A percentile compares a stretch with the other conserved stretches of the same genome.
Conservation (phyloP, 2,113 vertebrate genomes). For the Epinephelus moara region DNA sequence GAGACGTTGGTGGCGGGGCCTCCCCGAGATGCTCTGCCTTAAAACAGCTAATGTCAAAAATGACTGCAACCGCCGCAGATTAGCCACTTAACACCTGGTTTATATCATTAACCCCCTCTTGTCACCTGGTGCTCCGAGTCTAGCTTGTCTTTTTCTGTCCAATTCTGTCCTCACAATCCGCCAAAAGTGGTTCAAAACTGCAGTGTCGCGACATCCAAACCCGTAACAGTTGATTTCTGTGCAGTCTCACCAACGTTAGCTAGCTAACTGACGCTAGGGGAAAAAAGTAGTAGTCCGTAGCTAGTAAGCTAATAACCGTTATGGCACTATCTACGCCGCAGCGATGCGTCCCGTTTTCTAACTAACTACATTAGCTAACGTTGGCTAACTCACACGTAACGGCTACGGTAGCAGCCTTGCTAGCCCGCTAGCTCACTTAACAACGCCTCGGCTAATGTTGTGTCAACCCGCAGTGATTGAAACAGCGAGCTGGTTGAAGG, state of each 20-base stretch:
- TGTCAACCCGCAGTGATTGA: slow-evolving; percentile 72
- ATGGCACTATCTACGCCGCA: slow-evolving; percentile 47
- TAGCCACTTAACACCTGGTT: slow-evolving; percentile 34
- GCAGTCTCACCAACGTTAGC: slow-evolving; percentile 9
- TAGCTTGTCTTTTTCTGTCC: slow-evolving; percentile 3
- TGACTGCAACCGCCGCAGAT: slow-evolving; percentile 31
- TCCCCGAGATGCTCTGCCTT: slow-evolving; percentile 57
- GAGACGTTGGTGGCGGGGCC: slow-evolving; percentile 46
- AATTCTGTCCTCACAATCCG: slow-evolving; percentile 37
- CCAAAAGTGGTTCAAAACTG: slow-evolving; percentile 43
- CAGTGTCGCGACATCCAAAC: slow-evolving; percentile 64
- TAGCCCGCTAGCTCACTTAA: slow-evolving; percentile 60
- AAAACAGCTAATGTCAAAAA: slow-evolving; percentile 41
- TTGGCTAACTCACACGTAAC: slow-evolving; percentile 35
- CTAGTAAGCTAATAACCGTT: slow-evolving; percentile 22
- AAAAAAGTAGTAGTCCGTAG: background rate
- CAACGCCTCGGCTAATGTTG: slow-evolving; percentile 61
- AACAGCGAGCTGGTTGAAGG: slow-evolving; percentile 59
- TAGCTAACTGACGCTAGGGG: background rate
- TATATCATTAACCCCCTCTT: slow-evolving; percentile 42
- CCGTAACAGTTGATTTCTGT: slow-evolving; percentile 22
- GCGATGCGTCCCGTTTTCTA: slow-evolving; percentile 31
- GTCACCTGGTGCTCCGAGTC: slow-evolving; percentile 15
- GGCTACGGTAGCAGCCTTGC: slow-evolving; percentile 23
- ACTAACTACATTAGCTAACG: slow-evolving; percentile 47